These are phyloP conservation scores for Alviniconcha marisindica DNA, from an alignment of 1,140 invertebrate species.

Conservation along the genomic window DNA sequence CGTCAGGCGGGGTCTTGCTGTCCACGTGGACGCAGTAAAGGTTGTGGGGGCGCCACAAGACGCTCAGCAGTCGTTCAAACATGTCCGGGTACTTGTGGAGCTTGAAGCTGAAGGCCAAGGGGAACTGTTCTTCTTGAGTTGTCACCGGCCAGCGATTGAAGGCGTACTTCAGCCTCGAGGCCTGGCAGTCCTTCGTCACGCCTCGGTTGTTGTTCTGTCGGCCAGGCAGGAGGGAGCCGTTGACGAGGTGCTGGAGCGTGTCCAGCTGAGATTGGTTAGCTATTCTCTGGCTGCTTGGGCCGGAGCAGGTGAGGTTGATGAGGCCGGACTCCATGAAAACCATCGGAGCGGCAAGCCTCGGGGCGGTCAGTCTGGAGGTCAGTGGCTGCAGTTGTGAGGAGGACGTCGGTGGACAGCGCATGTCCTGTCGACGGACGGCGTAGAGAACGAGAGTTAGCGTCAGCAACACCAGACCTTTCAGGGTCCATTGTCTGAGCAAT, in stretches of 20 bases:
- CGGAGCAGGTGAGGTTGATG: neutral
- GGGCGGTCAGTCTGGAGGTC: neutral
- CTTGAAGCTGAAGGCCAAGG: conserved; percentile 53
- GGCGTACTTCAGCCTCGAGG: neutral
- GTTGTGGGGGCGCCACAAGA: conserved; percentile 63
- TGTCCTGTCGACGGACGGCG: no score
- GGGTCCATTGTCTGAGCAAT: no score
- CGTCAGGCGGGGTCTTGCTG: conserved; percentile 13
- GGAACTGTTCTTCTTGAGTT: conserved; percentile 47
- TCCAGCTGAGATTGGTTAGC: neutral
- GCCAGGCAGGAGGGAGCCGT: neutral
- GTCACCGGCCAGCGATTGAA: conserved; percentile 22
- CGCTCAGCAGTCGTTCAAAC: conserved; percentile 55
- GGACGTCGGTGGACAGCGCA: no score
- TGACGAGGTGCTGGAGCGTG: neutral
- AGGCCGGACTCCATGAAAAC: neutral
- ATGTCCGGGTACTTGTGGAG: conserved; percentile 50
- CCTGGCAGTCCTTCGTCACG: neutral
- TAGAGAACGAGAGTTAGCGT: no score
- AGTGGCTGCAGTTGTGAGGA: neutral
- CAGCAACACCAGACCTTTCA: no score
- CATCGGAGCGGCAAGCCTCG: neutral
- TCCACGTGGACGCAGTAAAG: conserved; percentile 68
- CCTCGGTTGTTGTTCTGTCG: neutral
- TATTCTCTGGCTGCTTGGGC: neutral